Evolutionary conservation across 2,888 invertebrate species (phyloP), one percentile per base, ranked within the genome.

Genomic region (Microctonus brassicae): DNA sequence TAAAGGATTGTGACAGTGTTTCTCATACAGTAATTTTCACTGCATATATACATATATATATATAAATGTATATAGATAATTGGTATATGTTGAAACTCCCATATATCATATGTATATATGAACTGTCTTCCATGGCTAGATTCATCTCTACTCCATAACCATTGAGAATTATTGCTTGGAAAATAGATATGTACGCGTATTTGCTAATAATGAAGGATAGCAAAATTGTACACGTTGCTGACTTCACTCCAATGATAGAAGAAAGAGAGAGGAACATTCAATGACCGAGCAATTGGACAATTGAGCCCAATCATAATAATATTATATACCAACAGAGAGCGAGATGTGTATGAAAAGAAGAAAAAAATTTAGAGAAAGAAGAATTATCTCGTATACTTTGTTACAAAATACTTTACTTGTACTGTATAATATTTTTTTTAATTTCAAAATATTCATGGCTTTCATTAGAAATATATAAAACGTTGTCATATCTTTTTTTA

Each of bases 221-320:
- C 33, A 17, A 58, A 29, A 13, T 47, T 47, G 47, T 47, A 6
- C 5, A 17, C 17, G 47, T 17, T 47, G 17, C 17, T 17, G 47
- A n/a, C 47, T 47, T 47, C 7, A 47, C 17, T 26, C 47, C 29
- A 33, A 53, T 17, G 33, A 26, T 39, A 10, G 26, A 57, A 29
- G 29, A 7, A 7, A 47, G 47, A 53, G 57, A 66, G 66, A 66
- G 74, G 76, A 81, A 79, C 84, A 86, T 86, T 86, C 87, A 86
- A 85, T 81, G 86, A 86, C 83, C 83, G 80, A 79, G 74, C 86
- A 87, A 87, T 86, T 87, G 87, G 80, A 87, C 86, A 87, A 87
- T 87, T 87, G 86, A 85, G 84, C 85, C 82, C 86, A 87, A 87
- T 87, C 85, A 86, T 84, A 86, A 86, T 85, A 84, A 83, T 83